Evolutionary conservation across 1,140 invertebrate species (phyloP), one percentile per base, ranked within the genome.

Genomic region (Drosophila rufa): DNA sequence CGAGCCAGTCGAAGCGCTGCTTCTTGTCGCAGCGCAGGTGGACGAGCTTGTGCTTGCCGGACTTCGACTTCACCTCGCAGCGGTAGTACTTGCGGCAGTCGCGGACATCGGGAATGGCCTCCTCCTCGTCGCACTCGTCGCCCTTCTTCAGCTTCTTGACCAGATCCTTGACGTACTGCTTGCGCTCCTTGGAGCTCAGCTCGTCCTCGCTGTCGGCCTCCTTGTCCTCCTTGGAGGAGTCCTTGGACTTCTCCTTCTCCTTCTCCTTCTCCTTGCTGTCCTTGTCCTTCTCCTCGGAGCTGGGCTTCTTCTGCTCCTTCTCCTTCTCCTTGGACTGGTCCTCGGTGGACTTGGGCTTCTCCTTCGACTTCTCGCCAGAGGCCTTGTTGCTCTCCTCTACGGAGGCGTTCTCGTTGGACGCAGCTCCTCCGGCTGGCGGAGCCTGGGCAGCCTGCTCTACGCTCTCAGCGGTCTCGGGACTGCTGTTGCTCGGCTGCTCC

Each of bases 71-170:
- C 12, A 80, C 50, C 17, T 90, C 81, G 45, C 85, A 90, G 47
- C 85, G 86, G 61, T 91, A 92, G 55, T 83, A 92, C 38, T 92
- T 92, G 42, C 73, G 75, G 43, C 91, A 92, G 43, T 92, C 91
- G 19, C 61, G 70, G 15, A 80, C 79, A 80, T 92, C 91, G 7
- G 91, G 84, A 43, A 79, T 45, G 30, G 33, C 33, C 9, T 92
- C 91, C 12, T 91, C 84, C 45, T 92, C 84, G 27, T 91, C 74
- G 60, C 91, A 92, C 17, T 91, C 85, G 7, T 81, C 75, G 8
- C 80, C 74, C n/a, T 90, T 78, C 59, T 83, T 92, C 0, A 92
- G 68, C 53, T 92, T 86, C 67, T 92, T 92, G 25, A 80, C 27
- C 12, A 91, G 57, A 12, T 80, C 64, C 59, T 92, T 92, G 3